Evolutionary conservation across 2,797 vertebrate species (phyloP).

Genomic region (Myotis daubentonii): DNA sequence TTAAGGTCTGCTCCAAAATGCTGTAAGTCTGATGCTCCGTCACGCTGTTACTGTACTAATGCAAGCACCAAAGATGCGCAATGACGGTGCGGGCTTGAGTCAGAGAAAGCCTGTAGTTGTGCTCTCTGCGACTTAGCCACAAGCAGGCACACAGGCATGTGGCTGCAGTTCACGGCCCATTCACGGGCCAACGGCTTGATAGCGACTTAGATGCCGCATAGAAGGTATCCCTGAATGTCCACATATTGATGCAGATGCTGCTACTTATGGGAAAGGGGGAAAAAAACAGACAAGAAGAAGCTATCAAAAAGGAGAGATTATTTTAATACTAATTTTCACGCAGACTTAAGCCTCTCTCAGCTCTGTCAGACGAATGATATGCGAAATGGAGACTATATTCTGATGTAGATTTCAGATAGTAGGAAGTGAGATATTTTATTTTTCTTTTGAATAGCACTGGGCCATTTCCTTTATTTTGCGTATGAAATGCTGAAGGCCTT

Average conservation of each 20-base stretch:
- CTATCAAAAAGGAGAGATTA: background rate
- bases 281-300: background rate
- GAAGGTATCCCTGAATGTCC: background rate
- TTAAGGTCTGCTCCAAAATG: background rate
- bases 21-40: background rate
- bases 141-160: background rate
- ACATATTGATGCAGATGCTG: background rate
- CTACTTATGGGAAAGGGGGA: background rate
- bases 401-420: slow-evolving; percentile 37
- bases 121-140: background rate
- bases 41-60: background rate
- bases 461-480: slow-evolving; percentile 41
- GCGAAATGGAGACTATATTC: background rate
- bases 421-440: slow-evolving; percentile 32
- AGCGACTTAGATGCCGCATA: background rate
- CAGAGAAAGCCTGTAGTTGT: background rate
- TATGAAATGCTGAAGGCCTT: background rate
- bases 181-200: background rate
- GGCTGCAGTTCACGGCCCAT: background rate
- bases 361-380: slow-evolving; percentile 36
- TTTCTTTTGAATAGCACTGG: slow-evolving; percentile 15
- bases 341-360: background rate
- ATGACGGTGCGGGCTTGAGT: background rate
- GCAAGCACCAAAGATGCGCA: background rate
- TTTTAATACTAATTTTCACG: background rate